These are phyloP conservation scores for Polydrusus tereticollis DNA, from an alignment of 2,888 invertebrate genomes.

Conservation along the genomic window DNA sequence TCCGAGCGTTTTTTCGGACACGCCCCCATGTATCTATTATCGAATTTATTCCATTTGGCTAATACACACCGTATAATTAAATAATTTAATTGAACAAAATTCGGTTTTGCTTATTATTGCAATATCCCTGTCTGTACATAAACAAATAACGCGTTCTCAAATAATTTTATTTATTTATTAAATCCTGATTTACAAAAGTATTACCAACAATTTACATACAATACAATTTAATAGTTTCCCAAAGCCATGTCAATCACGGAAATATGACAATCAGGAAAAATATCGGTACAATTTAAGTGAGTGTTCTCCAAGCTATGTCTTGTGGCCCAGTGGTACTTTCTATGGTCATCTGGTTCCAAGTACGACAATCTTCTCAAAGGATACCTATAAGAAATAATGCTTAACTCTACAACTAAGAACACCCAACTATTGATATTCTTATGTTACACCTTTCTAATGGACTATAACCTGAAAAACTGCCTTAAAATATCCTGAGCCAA, in stretches of 20 bases:
- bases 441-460: background rate
- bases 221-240: slow-evolving; percentile 63
- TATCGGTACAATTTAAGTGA: slow-evolving; percentile 67
- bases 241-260: slow-evolving; percentile 80
- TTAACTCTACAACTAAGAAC: background rate
- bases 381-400: no score
- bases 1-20: no score
- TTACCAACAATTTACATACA: no score
- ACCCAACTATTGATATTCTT: background rate
- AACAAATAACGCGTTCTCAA: no score
- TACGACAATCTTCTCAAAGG: slow-evolving; percentile 75
- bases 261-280: slow-evolving; percentile 71
- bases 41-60: no score
- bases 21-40: no score
- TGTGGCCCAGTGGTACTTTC: slow-evolving; percentile 77
- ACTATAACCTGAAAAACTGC: slow-evolving; percentile 75
- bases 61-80: no score
- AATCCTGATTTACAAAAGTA: background rate
- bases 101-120: no score
- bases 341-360: slow-evolving; percentile 75
- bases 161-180: background rate
- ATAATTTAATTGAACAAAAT: no score
- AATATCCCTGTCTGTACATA: no score
- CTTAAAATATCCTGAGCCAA: slow-evolving; percentile 80
- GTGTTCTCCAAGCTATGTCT: slow-evolving; percentile 66